Evolutionary conservation across 2,888 invertebrate species (phyloP).

Genomic region (Tanypteryx hageni): DNA sequence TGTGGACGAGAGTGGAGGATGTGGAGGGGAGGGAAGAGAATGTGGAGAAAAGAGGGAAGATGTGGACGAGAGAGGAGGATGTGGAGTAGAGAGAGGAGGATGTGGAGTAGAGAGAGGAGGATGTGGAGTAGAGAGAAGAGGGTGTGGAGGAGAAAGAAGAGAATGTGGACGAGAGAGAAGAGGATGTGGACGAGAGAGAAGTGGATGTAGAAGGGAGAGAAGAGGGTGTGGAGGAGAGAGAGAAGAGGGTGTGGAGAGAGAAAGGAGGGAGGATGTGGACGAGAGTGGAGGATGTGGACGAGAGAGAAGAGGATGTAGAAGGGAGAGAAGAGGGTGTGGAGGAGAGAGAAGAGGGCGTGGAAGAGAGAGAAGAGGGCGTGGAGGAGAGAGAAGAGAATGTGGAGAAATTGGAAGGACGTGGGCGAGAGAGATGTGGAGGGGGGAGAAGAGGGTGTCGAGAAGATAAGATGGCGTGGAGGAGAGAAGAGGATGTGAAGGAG

Average conservation of each 20-base stretch:
- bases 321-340: background rate
- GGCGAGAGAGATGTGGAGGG: too few relatives aligned
- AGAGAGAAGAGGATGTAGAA: background rate
- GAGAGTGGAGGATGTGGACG: too few relatives aligned
- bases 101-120: too few relatives aligned
- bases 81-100: background rate
- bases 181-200: background rate
- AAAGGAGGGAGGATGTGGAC: too few relatives aligned
- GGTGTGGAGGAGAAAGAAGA: too few relatives aligned
- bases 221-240: background rate
- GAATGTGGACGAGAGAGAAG: background rate
- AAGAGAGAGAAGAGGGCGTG: background rate
- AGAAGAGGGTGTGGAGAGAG: too few relatives aligned
- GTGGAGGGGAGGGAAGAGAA: background rate
- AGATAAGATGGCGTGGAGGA: too few relatives aligned
- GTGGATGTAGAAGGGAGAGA: background rate
- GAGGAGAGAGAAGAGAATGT: conserved; percentile 1
- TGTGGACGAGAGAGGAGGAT: background rate
- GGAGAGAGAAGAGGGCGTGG: background rate
- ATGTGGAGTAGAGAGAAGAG: too few relatives aligned
- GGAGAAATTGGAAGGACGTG: too few relatives aligned
- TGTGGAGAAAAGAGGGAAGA: too few relatives aligned
- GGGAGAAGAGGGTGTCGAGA: too few relatives aligned
- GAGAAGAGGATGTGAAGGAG: too few relatives aligned
- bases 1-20: background rate